These are phyloP conservation scores for Nephrotoma guestfalica DNA, from an alignment of 2,888 invertebrate genomes.

Conservation along the genomic window DNA sequence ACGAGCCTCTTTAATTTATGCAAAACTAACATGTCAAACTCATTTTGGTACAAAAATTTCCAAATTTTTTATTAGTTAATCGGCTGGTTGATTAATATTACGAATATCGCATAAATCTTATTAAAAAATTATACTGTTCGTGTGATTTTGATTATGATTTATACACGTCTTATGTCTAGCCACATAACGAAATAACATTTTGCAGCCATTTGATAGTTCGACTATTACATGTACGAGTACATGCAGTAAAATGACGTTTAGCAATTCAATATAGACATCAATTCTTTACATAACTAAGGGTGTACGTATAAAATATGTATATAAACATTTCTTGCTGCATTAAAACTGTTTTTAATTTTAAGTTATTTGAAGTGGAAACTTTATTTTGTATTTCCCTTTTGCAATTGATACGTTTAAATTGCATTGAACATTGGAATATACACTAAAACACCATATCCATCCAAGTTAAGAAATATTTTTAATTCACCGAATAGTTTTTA, in stretches of 20 bases:
- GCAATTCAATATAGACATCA: not conserved
- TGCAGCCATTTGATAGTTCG: not conserved
- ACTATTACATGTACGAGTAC: not conserved
- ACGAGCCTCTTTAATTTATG: not conserved
- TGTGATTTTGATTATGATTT: not conserved
- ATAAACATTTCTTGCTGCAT: not conserved
- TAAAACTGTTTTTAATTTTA: not conserved
- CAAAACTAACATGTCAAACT: not conserved
- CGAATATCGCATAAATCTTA: not conserved
- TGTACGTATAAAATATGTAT: not conserved
- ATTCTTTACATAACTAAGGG: not conserved
- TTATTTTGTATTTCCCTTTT: not conserved
- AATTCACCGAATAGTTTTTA: not conserved
- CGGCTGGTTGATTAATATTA: not conserved
- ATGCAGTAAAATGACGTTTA: not conserved
- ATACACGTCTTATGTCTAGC: not conserved
- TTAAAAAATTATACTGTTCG: not conserved
- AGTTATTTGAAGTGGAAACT: not conserved
- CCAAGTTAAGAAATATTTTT: not conserved
- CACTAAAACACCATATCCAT: not conserved
- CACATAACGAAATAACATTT: not conserved
- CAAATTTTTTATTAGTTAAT: not conserved
- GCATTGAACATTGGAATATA: not conserved
- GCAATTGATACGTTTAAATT: not conserved
- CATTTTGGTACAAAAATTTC: not conserved